A percentile compares a stretch with the other conserved stretches of the same genome.
Conservation (phyloP, 2,113 vertebrate species). For the Equus przewalskii region DNA sequence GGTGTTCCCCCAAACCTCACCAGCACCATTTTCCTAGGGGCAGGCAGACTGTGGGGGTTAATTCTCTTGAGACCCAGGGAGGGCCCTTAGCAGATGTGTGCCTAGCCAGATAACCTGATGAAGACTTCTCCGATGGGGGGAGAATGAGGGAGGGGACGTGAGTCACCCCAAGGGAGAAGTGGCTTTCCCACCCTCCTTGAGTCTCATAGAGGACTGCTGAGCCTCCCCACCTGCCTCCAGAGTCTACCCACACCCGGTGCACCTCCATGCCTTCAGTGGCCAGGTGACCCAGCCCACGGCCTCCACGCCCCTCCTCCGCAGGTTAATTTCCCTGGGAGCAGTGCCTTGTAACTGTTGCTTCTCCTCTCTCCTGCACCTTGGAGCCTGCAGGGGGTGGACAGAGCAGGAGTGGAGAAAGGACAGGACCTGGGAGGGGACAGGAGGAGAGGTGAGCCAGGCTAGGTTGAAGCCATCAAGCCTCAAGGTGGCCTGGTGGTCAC, state of each 20-base stretch:
- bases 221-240: not conserved
- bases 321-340: not conserved
- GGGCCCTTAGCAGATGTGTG: not conserved
- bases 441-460: not conserved
- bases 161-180: not conserved
- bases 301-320: not conserved
- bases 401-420: not conserved
- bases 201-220: fast-evolving
- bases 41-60: not conserved
- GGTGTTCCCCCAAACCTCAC: not conserved
- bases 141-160: not conserved
- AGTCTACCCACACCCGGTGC: not conserved
- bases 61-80: not conserved
- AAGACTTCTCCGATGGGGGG: not conserved
- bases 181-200: not conserved
- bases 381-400: not conserved
- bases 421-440: no score
- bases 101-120: not conserved
- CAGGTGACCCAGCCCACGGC: not conserved
- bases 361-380: not conserved
- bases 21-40: not conserved
- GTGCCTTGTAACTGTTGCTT: not conserved
- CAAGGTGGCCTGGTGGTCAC: not conserved
- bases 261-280: not conserved
- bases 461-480: not conserved